Conservation (phyloP, 2,888 invertebrate species). For the Labia minor region DNA sequence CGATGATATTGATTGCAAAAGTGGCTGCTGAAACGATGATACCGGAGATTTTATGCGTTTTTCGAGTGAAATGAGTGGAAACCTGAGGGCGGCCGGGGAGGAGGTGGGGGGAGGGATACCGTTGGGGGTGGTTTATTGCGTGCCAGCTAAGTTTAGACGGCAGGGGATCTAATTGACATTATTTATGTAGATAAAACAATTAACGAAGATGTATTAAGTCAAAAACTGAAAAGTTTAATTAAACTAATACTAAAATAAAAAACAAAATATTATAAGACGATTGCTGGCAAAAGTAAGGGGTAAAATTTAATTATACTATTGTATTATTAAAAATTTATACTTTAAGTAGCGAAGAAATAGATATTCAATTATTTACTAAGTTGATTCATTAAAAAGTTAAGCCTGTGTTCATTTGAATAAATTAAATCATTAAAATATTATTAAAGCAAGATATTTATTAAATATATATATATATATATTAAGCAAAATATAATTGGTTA, state of each 20-base stretch:
- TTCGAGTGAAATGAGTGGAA: neutral
- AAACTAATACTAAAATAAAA: neutral
- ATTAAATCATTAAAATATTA: no score
- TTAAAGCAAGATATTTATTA: no score
- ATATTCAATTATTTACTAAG: no score
- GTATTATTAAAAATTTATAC: neutral
- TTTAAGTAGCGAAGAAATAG: no score
- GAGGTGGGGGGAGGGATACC: neutral
- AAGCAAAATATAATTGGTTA: no score
- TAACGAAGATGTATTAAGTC: slow-evolving; percentile 7
- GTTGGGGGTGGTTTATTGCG: neutral
- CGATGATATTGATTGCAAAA: neutral
- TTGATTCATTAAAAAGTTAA: no score
- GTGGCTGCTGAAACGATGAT: neutral
- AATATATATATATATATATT: no score
- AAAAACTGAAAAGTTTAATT: slow-evolving; percentile 3
- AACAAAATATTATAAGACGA: neutral
- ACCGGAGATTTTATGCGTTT: slow-evolving; percentile 1
- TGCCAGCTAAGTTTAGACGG: neutral
- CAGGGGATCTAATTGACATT: slow-evolving; percentile 2
- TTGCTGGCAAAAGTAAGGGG: neutral
- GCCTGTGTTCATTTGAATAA: no score
- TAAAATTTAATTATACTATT: neutral
- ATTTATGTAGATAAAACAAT: neutral
- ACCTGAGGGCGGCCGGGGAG: no score